Percentiles rank a stretch among this genome's conserved stretches.
Evolutionary conservation across 92 coral and sea anemone species (phyloP).

Genomic region (Zoanthus sansibaricus): DNA sequence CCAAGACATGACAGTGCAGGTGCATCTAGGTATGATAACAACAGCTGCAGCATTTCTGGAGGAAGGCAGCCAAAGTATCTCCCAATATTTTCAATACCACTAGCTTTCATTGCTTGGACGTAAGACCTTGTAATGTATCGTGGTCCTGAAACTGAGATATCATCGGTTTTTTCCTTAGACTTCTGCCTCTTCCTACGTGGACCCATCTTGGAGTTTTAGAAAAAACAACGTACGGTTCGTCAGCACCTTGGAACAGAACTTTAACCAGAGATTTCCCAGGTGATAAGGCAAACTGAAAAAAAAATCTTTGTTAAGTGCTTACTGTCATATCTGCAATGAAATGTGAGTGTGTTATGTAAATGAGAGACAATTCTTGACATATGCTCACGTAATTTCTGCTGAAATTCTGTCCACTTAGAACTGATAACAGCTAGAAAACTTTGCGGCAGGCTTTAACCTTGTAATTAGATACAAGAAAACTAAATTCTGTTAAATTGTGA

Average conservation of each 20-base stretch:
- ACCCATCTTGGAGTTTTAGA: slow-evolving; percentile 57
- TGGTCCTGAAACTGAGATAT: slow-evolving; percentile 22
- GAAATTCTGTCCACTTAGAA: not conserved
- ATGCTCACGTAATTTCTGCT: not conserved
- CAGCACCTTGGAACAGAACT: not conserved
- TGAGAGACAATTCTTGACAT: not conserved
- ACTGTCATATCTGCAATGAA: slow-evolving; percentile 7
- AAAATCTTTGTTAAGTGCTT: not conserved
- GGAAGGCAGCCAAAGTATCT: slow-evolving; percentile 87
- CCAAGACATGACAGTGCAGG: slow-evolving; percentile 91
- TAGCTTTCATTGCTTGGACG: slow-evolving; percentile 67
- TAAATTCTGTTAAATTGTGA: not conserved
- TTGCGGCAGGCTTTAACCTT: not conserved
- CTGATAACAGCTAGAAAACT: slow-evolving; percentile 3
- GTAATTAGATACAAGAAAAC: slow-evolving; percentile 8
- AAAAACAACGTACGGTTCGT: not conserved
- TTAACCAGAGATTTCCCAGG: not conserved
- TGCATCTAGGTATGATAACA: slow-evolving; percentile 89
- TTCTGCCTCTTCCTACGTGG: slow-evolving; percentile 62
- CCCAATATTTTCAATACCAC: slow-evolving; percentile 89
- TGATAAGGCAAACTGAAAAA: slow-evolving; percentile 6
- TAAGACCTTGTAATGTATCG: slow-evolving; percentile 82
- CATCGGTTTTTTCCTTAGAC: not conserved
- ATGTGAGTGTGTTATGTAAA: slow-evolving; percentile 14
- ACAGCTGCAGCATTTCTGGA: slow-evolving; percentile 88